Base-by-base conservation (phyloP, 1,140 invertebrate species). In the Brachionus angularis region DNA sequence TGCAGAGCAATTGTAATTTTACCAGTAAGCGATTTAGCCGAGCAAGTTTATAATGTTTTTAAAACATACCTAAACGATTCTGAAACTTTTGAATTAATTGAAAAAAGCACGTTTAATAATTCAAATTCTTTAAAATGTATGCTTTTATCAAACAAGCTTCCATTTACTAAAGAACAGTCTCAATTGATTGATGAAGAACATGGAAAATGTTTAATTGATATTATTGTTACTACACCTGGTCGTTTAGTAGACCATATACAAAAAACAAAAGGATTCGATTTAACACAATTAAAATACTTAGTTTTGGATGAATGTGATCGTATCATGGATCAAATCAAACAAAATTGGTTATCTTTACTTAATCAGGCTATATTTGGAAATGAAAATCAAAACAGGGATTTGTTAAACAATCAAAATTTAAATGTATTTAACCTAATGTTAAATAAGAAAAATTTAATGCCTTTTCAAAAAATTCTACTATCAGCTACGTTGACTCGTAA, bases 401-500 rank as follows among this genome's bases (percentile, higher is more conserved):
- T 44, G 53, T 67, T 52, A 52, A 74, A 58, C 46, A 49, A 69
- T 31, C 27, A 50, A 29, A 53, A 53, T 39, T 23, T 70, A 31
- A 47, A 72, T 70, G 46, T 14, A 73, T 73, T 29, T 36, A 77
- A n/a, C 75, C 74, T 58, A 71, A 74, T 39, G 70, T 73, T 23
- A 74, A 72, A 73, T 75, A 74, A 52, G 62, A 39, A 36, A n/a
- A 46, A 12, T 25, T 5, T 50, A 2, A 21, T 2, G 25, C 49
- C 70, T 0, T 39, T 46, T 61, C 93, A 97, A 72, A 97, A 96
- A 80, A 81, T 98, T 5, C 81, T 98, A 8, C 95, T 96, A 77
- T 97, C 94, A 10, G 95, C 95, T 5, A 98, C 95, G 2, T 79
- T 98, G 8, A 91, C 93, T 0, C 91, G 94, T 77, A 91, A 98